Evolutionary conservation across 2,888 invertebrate species (phyloP).

Genomic region (Electrophaes corylata): DNA sequence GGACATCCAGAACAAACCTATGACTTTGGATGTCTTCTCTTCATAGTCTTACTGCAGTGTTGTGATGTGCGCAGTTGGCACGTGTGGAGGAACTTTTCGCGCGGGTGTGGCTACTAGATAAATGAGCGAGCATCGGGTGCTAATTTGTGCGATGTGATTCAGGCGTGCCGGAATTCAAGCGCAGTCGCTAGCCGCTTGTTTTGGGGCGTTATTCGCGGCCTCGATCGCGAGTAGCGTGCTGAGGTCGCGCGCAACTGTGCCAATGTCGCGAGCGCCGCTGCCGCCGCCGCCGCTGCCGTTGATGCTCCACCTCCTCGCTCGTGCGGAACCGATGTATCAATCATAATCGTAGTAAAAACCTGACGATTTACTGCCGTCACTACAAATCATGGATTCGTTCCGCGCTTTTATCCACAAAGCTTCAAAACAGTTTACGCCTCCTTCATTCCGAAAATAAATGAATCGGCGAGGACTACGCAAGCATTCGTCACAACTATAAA

Average conservation of each 20-base stretch:
- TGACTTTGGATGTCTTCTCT: constrained; percentile 41
- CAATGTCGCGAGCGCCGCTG: constrained; percentile 72
- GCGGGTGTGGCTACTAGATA: constrained; percentile 61
- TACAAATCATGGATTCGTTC: constrained; percentile 38
- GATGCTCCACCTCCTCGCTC: constrained; percentile 59
- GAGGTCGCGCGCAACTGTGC: constrained; percentile 81
- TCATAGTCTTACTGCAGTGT: constrained; percentile 36
- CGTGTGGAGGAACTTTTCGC: constrained; percentile 53
- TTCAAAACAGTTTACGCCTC: constrained; percentile 57
- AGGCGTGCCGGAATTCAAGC: constrained; percentile 76
- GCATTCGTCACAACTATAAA: constrained; percentile 78
- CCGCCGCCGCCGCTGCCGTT: constrained; percentile 50
- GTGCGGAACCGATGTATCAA: constrained; percentile 68
- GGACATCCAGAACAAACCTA: too few relatives aligned
- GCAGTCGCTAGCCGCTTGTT: constrained; percentile 63
- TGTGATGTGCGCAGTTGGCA: constrained; percentile 56
- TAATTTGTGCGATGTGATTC: constrained; percentile 70
- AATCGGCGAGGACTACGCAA: constrained; percentile 62
- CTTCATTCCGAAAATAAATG: constrained; percentile 72
- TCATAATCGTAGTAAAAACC: constrained; percentile 26
- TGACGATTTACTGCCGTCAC: constrained; percentile 11
- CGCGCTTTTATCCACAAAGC: constrained; percentile 45
- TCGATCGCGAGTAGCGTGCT: constrained; percentile 68
- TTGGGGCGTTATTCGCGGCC: constrained; percentile 78
- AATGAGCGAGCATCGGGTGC: constrained; percentile 59